Base-by-base conservation (phyloP, 1,140 invertebrate genomes). In the Cherax quadricarinatus region DNA sequence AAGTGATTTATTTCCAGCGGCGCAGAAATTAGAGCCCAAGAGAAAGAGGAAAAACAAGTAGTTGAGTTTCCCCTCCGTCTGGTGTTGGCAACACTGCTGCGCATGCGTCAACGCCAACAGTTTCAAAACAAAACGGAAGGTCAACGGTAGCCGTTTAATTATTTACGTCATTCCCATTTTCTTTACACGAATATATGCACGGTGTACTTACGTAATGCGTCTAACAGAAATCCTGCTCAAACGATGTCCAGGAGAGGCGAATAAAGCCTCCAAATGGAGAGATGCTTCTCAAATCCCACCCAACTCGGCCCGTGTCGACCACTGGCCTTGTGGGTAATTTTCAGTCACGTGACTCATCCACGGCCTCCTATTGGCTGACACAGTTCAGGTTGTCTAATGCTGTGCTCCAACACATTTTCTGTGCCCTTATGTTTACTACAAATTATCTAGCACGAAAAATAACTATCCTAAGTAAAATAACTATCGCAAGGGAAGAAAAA, bases 281-380 rank as follows among this genome's bases (percentile, higher is more conserved):
- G 53, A 9, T 4, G 18, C 18, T n/a, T 21, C 9, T 9, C n/a
- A 24, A n/a, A 57, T n/a, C 82, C 57, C 12, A 7, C 82, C 18
- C 62, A 12, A 6, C 53, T 30, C 82, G 30, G n/a, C 82, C 30
- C 51, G 53, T 30, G n/a, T 21, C 82, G 30, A 60, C 62, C 16
- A 84, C 82, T 84, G 82, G 82, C 82, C 57, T 84, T 84, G 12
- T 84, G 82, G 82, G 82, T 60, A 84, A 84, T 62, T 57, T 57
- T 24, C 57, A 14, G 82, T 84, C 82, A 84, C 82, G 82, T 84
- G 82, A 62, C 57, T n/a, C 51, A 10, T 51, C 24, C 53, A 21
- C 30, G 82, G 82, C 18, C 16, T 84, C 82, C 57, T 30, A 84
- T 84, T 84, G 82, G 82, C 62, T 48, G 82, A 7, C 78, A 51